Evolutionary conservation across 2,113 vertebrate species (phyloP), one percentile per base, ranked within the genome.

Genomic region (Rafetus swinhoei): DNA sequence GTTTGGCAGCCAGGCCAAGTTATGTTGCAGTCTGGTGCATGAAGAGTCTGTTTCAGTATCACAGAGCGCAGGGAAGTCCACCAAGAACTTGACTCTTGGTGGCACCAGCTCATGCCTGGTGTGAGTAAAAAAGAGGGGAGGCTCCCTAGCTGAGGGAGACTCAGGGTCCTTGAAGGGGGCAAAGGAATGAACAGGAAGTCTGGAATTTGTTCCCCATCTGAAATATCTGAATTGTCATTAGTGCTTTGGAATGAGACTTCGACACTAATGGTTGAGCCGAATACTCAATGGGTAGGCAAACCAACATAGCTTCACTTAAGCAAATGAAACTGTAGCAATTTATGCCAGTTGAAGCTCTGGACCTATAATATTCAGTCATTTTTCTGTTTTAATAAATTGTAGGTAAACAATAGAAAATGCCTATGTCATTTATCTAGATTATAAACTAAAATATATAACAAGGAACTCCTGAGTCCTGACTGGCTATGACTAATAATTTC

Each of bases 381-480:
- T 53, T 32, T 87, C 81, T 88, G 72, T 53, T 85, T 39, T 93
- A 24, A 57, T 57, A 81, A 81, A 16, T 15, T 76, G 35, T 21
- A 45, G 72, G 13, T 57, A 6, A 1, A 15, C 65, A 65, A 32
- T 22, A 74, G 81, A 54, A 79, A 82, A 54, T 5, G 74, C 91
- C 95, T 92, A 81, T 39, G 10, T 77, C 32, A 81, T 90, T 95
- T 94, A 92, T 83, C 84, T 59, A 60, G 21, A 19, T 45, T 39
- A 82, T 39, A 59, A 45, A 15, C 35, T 59, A 24, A 27, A 45
- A 57, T 35, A 32, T 39, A 24, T 25, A 45, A 84, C 35, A 45
- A 50, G 45, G 50, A 80, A 60, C 69, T 86, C 39, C 50, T n/a
- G 74, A 92, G 55, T 5, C 54, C 81, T 95, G 83, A 57, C 6